Percentiles rank a stretch among this genome's conserved stretches.
Conservation (phyloP, 2,888 invertebrate species). For the Ceramica pisi region DNA sequence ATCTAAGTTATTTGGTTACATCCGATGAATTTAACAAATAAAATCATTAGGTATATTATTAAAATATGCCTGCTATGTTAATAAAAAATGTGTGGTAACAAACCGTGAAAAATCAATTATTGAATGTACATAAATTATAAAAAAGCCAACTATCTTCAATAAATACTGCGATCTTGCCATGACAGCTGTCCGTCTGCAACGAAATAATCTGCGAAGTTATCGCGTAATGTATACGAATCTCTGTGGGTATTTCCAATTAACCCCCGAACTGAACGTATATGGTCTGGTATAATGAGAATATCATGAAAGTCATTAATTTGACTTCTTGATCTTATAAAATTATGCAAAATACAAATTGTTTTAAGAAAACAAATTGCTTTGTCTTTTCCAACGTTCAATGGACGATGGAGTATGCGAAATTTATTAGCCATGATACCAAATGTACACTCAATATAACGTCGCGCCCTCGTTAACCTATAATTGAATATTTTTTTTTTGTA, state of each 20-base stretch:
- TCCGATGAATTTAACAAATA: slow-evolving; percentile 57
- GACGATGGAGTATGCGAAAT: slow-evolving; percentile 58
- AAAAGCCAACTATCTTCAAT: slow-evolving; percentile 52
- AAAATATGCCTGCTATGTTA: slow-evolving; percentile 63
- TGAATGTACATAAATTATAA: slow-evolving; percentile 49
- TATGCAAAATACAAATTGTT: slow-evolving; percentile 46
- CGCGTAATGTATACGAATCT: too few species aligned
- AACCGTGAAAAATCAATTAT: slow-evolving; percentile 52
- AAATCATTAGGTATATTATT: slow-evolving; percentile 62
- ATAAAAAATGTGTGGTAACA: slow-evolving; percentile 61
- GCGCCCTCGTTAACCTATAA: slow-evolving; percentile 51
- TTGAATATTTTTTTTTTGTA: slow-evolving; percentile 56
- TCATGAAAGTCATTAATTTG: too few species aligned
- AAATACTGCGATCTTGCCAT: slow-evolving; percentile 61
- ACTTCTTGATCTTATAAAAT: too few species aligned
- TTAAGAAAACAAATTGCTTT: slow-evolving; percentile 49
- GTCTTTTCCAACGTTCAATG: slow-evolving; percentile 52
- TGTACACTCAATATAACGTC: slow-evolving; percentile 59
- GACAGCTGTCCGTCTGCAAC: slow-evolving; percentile 54
- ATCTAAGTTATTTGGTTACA: slow-evolving; percentile 58
- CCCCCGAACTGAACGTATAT: too few species aligned
- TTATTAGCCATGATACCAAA: slow-evolving; percentile 59
- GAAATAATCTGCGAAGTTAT: too few species aligned
- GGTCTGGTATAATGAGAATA: too few species aligned
- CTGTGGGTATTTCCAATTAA: too few species aligned